Conservation (phyloP, 2,113 vertebrate species). For the Eulacestoma nigropectus region DNA sequence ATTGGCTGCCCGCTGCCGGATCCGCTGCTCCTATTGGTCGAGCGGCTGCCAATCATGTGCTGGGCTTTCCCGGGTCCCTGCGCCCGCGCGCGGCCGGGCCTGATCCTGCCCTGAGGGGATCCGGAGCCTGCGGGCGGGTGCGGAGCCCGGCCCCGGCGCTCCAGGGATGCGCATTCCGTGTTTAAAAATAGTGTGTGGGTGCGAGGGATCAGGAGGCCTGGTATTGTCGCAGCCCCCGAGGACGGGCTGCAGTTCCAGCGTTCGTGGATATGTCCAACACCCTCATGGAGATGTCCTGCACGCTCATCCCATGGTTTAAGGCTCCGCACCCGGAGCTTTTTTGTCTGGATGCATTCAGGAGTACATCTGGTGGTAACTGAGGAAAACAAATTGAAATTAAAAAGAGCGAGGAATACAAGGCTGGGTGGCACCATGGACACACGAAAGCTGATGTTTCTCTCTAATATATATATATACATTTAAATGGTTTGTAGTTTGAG, state of each 20-base stretch:
- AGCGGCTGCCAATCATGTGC: neutral
- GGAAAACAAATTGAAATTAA: neutral
- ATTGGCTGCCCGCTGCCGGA: neutral
- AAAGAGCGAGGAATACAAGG: neutral
- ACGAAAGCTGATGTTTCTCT: rapidly evolving
- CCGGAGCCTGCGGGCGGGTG: neutral
- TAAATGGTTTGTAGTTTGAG: neutral
- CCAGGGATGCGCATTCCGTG: rapidly evolving
- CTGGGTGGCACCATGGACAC: too few relatives aligned
- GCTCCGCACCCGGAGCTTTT: neutral
- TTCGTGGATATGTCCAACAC: too few relatives aligned
- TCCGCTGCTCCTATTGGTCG: neutral
- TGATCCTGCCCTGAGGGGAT: neutral
- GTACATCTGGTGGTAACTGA: neutral
- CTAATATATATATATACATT: neutral
- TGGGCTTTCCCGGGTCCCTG: neutral
- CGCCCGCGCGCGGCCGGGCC: neutral
- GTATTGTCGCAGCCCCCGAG: rapidly evolving
- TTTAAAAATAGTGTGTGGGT: neutral
- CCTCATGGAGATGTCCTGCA: neutral
- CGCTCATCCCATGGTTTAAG: neutral
- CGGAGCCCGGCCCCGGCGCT: neutral
- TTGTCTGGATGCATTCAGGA: neutral
- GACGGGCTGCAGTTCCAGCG: neutral
- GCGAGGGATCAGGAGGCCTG: neutral